Base-by-base conservation (phyloP, 2,888 invertebrate genomes). In the Poecilus cupreus region DNA sequence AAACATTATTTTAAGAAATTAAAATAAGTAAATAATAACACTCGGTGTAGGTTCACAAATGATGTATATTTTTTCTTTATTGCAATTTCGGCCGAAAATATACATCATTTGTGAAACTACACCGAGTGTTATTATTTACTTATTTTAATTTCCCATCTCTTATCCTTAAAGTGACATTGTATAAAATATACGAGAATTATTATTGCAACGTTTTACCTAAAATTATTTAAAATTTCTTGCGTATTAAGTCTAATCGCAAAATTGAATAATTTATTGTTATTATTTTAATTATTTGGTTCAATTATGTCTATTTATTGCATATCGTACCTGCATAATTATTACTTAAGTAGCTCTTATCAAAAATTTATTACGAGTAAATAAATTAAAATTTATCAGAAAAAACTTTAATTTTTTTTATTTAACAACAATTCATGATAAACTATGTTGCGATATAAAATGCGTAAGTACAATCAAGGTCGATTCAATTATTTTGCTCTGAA, bases 361-460 rank as follows among this genome's bases (percentile, higher is more conserved):
- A 6, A 13, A 13, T 26, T 60, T 60, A 60, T 22, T 24, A 60
- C 4, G 8, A 3, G 24, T 60, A 39, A 68, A 68, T 68, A 68
- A 68, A 68, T 68, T 68, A 68, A 60, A 68, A 18, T 32, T 68
- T 68, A 68, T 68, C 64, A 11, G 37, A 51, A 49, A 32, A 32
- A 32, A 32, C 32, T 32, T 32, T 5, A 32, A n/a, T 43, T 43
- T 43, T 49, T 49, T 16, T 51, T 51, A 51, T 2, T 51, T 51
- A 18, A 51, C 51, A 18, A 51, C 18, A 13, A 51, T 51, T 51
- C 18, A 13, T 18, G 51, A 37, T 68, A 68, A 68, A 68, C 37
- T 32, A 37, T 37, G 37, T 18, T 37, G 18, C n/a, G 24, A 26
- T 60, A 60, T 24, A 68, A 68, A 68, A 68, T 68, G 16, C 60